Evolutionary conservation across 1,140 invertebrate species (phyloP), one percentile per base, ranked within the genome.

Genomic region (Drosophila burlai): DNA sequence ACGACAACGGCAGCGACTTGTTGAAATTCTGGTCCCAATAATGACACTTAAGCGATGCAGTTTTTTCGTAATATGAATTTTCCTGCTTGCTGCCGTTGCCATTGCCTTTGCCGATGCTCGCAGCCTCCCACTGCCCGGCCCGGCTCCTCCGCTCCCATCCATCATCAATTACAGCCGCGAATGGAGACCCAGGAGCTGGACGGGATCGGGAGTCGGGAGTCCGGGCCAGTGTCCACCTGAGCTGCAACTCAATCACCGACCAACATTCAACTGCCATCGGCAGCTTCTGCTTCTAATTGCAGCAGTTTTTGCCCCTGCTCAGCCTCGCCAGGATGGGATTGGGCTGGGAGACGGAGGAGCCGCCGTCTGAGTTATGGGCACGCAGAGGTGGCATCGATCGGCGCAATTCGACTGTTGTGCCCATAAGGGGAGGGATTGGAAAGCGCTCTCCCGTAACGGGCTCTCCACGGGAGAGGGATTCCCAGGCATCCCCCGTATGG

Each of bases 61-160:
- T 87, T 87, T 87, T 87, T 87, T 87, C 80, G 84, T 87, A 87
- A 87, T 87, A 87, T 83, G 83, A 87, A 89, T 89, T 89, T 87
- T 87, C 83, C 83, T 87, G 83, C 83, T 83, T 87, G 76, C 69
- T 62, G 75, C 66, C 65, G 42, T 42, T 68, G 69, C 29, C 59
- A 29, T 46, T 67, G 69, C 18, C 59, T 58, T 59, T 64, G 31
- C 29, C n/a, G 26, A 21, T 60, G 67, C 34, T 65, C 57, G 68
- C 43, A 42, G 75, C 58, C 67, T 67, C 60, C 65, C 59, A 60
- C 57, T 76, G 38, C 18, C 43, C 40, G 16, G 8, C 6, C n/a
- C 60, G 8, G n/a, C 42, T 63, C 21, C 24, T 31, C 59, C 21
- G 36, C 9, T 38, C 36, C 18, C 62, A 50, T 29, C 38, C 62